Evolutionary conservation across 2,113 vertebrate genomes (phyloP), one percentile per base, ranked within the genome.

Genomic region (Anolis sagrei): DNA sequence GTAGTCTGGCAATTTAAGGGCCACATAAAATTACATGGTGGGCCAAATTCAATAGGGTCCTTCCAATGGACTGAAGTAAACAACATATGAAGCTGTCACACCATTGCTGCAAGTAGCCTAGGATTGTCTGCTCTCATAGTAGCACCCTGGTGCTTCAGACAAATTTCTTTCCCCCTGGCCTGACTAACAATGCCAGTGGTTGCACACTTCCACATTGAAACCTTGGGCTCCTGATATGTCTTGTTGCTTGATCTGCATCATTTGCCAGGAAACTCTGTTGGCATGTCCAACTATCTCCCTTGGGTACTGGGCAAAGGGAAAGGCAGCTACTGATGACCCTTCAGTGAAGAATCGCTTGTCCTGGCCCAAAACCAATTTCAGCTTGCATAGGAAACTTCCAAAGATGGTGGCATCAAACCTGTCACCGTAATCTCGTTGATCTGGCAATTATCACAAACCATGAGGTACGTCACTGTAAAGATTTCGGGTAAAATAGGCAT

Each of bases 361-460:
- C 32, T 36, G 10, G n/a, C 9, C 9, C 7, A 11, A 54, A 61
- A n/a, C 19, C 18, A 51, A 78, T 21, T 21, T 64, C 32, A 83
- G 21, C 13, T 86, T 77, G 23, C 81, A 90, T 51, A 0, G 2
- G 0, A 0, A 34, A 11, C 9, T 34, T 69, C 34, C 29, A 75
- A 84, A 82, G 9, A 32, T 39, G 4, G 34, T 82, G 69, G 74
- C 48, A 75, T 87, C 96, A 88, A 88, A 99, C 99, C 99, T 97
- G 94, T 88, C 18, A 97, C 88, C 81, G 95, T 96, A 92, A 99
- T 88, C 66, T 98, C 95, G 87, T 89, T 97, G 62, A 96, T 91
- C 82, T 97, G 98, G 91, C 97, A 99, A 93, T 97, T 98, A 95
- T 99, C 97, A 91, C 98, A 99, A 49, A 97, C 93, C 1, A 99